Evolutionary conservation across 1,140 invertebrate species (phyloP).

Genomic region (Yoshiicerus persimilis): DNA sequence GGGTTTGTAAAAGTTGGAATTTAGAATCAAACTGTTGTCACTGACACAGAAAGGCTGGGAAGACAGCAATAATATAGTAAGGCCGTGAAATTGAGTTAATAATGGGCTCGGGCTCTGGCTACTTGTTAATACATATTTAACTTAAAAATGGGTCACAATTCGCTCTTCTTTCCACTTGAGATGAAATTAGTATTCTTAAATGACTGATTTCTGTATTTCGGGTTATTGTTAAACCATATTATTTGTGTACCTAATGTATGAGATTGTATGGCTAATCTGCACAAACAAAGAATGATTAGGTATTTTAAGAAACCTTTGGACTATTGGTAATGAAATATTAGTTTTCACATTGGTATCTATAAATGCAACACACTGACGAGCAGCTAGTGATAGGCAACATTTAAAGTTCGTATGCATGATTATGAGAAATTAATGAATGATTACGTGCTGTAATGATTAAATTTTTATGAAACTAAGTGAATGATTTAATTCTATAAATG

Average conservation of each 20-base stretch:
- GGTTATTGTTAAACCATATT: too few relatives aligned
- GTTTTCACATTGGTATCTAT: too few relatives aligned
- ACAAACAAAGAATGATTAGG: neutral
- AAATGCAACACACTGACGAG: too few relatives aligned
- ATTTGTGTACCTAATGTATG: neutral
- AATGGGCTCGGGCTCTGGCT: neutral
- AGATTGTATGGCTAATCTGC: neutral
- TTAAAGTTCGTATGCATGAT: too few relatives aligned
- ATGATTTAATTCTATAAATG: too few relatives aligned
- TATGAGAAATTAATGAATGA: too few relatives aligned
- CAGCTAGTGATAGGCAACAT: too few relatives aligned
- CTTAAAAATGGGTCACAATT: neutral
- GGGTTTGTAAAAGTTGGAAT: neutral
- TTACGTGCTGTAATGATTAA: too few relatives aligned
- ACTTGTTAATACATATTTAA: neutral
- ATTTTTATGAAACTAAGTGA: too few relatives aligned
- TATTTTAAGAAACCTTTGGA: too few relatives aligned
- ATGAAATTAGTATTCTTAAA: neutral
- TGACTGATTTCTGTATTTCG: neutral
- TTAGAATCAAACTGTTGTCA: neutral
- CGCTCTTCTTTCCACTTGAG: neutral
- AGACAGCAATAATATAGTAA: neutral
- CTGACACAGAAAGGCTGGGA: neutral
- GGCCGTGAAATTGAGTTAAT: neutral
- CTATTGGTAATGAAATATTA: too few relatives aligned